Evolutionary conservation across 1,140 invertebrate genomes (phyloP), one percentile per base, ranked within the genome.

Genomic region (Drosophila littoralis): DNA sequence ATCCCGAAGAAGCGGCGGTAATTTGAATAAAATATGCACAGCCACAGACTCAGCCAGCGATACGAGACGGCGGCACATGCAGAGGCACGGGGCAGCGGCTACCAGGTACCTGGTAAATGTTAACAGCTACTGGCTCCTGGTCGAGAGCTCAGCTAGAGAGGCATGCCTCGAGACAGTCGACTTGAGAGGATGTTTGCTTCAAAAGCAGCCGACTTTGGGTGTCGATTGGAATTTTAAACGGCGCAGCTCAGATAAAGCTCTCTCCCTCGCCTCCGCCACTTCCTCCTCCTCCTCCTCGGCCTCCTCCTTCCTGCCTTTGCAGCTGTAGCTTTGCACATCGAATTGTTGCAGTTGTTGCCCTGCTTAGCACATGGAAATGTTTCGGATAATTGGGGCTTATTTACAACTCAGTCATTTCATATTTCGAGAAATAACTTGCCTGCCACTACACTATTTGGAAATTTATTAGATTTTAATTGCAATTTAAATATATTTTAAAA

Each of bases 171-270:
- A 28, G 22, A 28, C n/a, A 5, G 63, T 33, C 36, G 15, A 38
- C 32, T 50, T 32, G 9, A 32, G 35, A 33, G 42, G 54, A 42
- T 35, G 43, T 42, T 28, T 54, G 59, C 54, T 74, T 81, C 70
- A 73, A 69, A 75, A 65, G 86, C 79, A 50, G 77, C 84, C 85
- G 84, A 78, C 70, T 73, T 77, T 59, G 88, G 88, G 88, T 91
- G 88, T 91, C 88, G 88, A 90, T 91, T 91, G 88, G 88, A 91
- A 91, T 91, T 91, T 91, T 91, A 91, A 91, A 91, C 83, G 88
- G 82, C 75, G 80, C 77, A 76, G 54, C 66, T 68, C 79, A 72
- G 79, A 89, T 89, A 89, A 88, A 84, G 70, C 58, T 60, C 64
- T 22, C 22, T 28, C 22, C 22, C 4, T 28, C 22, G 22, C 22